phyloP scores from a whole-genome alignment of 2,113 vertebrate species.

The Hymenochirus boettgeri region DNA sequence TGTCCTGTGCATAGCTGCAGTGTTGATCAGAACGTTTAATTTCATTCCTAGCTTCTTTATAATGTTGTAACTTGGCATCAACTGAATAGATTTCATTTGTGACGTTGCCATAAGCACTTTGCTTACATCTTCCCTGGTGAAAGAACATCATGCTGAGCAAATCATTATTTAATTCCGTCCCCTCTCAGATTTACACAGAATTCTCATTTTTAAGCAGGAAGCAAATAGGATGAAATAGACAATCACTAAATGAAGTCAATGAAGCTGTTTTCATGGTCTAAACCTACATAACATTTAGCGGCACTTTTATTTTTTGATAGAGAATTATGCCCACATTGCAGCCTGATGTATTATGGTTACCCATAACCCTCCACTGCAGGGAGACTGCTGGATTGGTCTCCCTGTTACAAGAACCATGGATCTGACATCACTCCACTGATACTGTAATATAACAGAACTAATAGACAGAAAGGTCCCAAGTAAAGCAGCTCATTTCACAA shows the following conservation, averaged over 20 bases:
- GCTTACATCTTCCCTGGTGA: neutral
- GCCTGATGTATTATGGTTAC: no score
- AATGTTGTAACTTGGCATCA: neutral
- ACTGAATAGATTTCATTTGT: neutral
- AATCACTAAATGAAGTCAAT: constrained; percentile 9
- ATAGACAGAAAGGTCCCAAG: no score
- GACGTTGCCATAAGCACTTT: neutral
- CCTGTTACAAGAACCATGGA: no score
- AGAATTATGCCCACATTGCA: no score
- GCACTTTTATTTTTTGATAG: no score
- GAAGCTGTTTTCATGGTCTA: neutral
- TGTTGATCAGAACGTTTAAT: neutral
- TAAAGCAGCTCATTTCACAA: no score
- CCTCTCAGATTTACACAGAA: neutral
- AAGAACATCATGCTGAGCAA: neutral
- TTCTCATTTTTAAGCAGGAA: neutral
- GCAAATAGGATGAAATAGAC: constrained; percentile 6
- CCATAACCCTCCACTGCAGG: no score
- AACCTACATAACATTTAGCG: no score
- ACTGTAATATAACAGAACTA: no score
- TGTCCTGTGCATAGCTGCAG: neutral
- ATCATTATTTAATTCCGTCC: neutral
- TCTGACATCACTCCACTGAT: no score
- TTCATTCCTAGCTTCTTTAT: neutral
- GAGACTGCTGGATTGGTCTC: no score